A percentile compares a stretch with the other conserved stretches of the same genome.
Evolutionary conservation across 2,113 vertebrate genomes (phyloP).

Genomic region (Gambusia affinis): DNA sequence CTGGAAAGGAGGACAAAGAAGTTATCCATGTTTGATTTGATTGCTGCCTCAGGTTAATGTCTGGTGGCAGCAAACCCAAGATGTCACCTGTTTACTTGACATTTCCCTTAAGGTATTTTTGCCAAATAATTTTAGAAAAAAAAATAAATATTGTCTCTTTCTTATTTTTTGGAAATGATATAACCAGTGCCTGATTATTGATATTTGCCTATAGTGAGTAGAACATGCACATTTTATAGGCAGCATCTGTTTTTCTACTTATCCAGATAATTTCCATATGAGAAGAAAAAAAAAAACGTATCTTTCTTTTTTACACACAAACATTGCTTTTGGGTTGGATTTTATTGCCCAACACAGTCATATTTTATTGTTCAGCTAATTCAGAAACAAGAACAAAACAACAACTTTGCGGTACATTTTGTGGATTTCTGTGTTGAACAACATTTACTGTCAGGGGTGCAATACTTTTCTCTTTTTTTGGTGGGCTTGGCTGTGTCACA

Average conservation of each 20-base stretch:
- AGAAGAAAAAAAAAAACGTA: not conserved
- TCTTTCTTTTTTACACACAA: not conserved
- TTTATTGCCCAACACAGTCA: not conserved
- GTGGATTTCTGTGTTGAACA: conserved; percentile 17
- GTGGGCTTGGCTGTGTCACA: conserved; percentile 22
- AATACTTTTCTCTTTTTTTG: conserved; percentile 30
- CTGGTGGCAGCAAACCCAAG: too few relatives aligned
- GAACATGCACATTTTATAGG: not conserved
- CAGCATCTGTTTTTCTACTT: not conserved
- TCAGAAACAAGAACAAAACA: conserved; percentile 1
- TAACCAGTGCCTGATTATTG: not conserved
- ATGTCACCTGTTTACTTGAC: too few relatives aligned
- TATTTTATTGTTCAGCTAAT: not conserved
- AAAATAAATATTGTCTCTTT: too few relatives aligned
- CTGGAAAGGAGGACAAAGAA: too few relatives aligned
- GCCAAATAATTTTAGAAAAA: too few relatives aligned
- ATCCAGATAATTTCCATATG: not conserved
- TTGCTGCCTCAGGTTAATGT: too few relatives aligned
- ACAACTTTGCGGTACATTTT: not conserved
- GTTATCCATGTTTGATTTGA: too few relatives aligned
- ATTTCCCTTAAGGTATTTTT: too few relatives aligned
- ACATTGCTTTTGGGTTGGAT: not conserved
- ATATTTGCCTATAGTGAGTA: not conserved
- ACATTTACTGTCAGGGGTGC: conserved; percentile 42
- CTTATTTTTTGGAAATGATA: not conserved